Evolutionary conservation across 1,140 invertebrate species (phyloP).

Genomic region (Ganaspis sp.): DNA sequence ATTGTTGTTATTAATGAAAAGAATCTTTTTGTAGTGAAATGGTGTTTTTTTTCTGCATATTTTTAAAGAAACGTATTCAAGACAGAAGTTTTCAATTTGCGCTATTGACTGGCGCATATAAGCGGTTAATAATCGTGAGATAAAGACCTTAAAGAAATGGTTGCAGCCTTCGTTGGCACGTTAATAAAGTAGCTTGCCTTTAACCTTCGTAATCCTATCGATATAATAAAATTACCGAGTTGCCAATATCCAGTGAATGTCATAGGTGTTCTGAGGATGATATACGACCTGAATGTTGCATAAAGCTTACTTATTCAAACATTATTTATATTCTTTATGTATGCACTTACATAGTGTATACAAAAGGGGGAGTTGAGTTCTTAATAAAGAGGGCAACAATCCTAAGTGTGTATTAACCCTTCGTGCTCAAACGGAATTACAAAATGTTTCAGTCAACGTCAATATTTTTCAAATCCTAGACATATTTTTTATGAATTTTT

Average conservation of each 20-base stretch:
- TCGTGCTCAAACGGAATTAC: not conserved
- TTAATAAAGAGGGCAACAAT: not conserved
- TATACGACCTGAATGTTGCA: constrained; percentile 20
- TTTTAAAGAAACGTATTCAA: not conserved
- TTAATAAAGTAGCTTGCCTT: constrained; percentile 6
- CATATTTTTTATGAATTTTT: not conserved
- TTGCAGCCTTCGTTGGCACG: not conserved
- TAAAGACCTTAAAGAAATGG: constrained; percentile 21
- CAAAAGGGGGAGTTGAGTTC: not conserved
- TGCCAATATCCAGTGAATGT: constrained; percentile 13
- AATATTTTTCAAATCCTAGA: not conserved
- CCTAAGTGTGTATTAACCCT: not conserved
- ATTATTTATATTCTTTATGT: constrained; percentile 9
- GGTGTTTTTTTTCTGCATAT: not conserved
- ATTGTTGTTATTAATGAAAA: no score
- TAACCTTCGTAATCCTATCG: constrained; percentile 9
- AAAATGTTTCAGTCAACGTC: not conserved
- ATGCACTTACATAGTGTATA: not conserved
- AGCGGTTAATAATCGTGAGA: not conserved
- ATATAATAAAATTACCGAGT: constrained; percentile 22
- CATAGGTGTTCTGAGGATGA: constrained; percentile 2
- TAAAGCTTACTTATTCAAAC: constrained; percentile 1
- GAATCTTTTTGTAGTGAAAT: not conserved
- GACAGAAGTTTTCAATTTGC: constrained; percentile 5
- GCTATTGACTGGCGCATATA: not conserved